Percentiles rank a stretch among this genome's conserved stretches.
phyloP scores from a whole-genome alignment of 2,113 vertebrate species.

The Pseudopodoces humilis region DNA sequence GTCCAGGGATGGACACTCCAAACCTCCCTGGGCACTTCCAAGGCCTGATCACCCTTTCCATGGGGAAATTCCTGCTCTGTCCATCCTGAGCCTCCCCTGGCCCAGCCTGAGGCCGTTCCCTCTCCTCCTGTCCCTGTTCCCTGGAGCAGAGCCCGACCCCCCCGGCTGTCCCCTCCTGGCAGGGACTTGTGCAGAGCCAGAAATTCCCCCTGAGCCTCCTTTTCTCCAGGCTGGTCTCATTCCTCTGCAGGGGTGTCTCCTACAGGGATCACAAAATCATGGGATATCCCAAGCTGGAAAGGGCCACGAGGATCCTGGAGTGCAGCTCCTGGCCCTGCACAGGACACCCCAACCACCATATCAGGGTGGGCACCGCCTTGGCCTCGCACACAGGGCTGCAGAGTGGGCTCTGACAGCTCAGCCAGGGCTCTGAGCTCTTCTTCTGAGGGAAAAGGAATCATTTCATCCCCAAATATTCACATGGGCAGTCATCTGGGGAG shows the following conservation, averaged over 20 bases:
- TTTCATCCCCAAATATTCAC: not conserved
- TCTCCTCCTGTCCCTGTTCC: not conserved
- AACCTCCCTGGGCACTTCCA: not conserved
- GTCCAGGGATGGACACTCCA: not conserved
- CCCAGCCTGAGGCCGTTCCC: not conserved
- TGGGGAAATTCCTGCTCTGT: not conserved
- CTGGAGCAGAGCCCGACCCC: rapidly evolving
- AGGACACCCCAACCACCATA: not conserved
- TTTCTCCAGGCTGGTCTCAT: not conserved
- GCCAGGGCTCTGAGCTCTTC: not conserved
- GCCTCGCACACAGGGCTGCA: not conserved
- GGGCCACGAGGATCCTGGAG: not conserved
- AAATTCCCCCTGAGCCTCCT: not conserved
- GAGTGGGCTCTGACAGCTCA: not conserved
- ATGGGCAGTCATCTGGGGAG: not conserved
- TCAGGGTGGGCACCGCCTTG: rapidly evolving
- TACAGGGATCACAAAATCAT: not conserved
- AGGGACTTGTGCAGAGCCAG: not conserved
- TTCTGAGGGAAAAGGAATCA: not conserved
- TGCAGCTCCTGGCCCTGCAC: not conserved
- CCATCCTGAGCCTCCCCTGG: too few relatives aligned
- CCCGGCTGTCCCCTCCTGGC: not conserved
- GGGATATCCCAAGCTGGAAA: not conserved
- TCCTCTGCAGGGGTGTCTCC: not conserved
- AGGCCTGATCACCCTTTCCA: rapidly evolving